phyloP scores from a whole-genome alignment of 2,888 invertebrate species.

The Atherix ibis region DNA sequence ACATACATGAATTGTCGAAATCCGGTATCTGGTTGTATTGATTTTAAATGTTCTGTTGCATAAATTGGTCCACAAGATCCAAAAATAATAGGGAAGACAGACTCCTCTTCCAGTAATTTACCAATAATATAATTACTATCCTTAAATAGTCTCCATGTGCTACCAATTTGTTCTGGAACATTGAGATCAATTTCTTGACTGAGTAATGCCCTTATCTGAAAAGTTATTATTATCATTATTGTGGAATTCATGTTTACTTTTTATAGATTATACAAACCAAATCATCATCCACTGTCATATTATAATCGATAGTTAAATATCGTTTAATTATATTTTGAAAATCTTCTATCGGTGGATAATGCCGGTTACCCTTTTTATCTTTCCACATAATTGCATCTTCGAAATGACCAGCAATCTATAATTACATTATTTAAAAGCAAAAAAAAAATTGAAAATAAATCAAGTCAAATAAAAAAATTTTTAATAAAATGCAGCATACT shows the following conservation, averaged over 20 bases:
- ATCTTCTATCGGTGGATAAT: constrained; percentile 25
- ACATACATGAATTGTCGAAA: constrained; percentile 25
- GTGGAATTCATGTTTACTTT: background rate
- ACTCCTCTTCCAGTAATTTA: constrained; percentile 29
- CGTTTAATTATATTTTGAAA: constrained; percentile 29
- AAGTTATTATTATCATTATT: background rate
- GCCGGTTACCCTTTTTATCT: constrained; percentile 20
- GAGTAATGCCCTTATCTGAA: constrained; percentile 24
- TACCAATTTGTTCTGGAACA: constrained; percentile 26
- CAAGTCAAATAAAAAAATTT: background rate
- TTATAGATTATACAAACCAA: constrained; percentile 18
- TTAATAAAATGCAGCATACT: constrained; percentile 15
- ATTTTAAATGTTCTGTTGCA: constrained; percentile 24
- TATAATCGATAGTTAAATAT: constrained; percentile 27
- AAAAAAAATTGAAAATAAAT: background rate
- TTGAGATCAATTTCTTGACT: constrained; percentile 28
- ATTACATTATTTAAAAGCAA: background rate
- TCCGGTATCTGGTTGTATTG: constrained; percentile 22
- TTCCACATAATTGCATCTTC: constrained; percentile 18
- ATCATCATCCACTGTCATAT: constrained; percentile 28
- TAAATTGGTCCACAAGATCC: constrained; percentile 30
- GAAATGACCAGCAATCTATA: constrained; percentile 3
- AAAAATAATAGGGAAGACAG: constrained; percentile 25
- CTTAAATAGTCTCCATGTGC: constrained; percentile 28
- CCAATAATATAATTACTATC: constrained; percentile 32